Evolutionary conservation across 2,888 invertebrate species (phyloP).

Genomic region (Plutella xylostella): DNA sequence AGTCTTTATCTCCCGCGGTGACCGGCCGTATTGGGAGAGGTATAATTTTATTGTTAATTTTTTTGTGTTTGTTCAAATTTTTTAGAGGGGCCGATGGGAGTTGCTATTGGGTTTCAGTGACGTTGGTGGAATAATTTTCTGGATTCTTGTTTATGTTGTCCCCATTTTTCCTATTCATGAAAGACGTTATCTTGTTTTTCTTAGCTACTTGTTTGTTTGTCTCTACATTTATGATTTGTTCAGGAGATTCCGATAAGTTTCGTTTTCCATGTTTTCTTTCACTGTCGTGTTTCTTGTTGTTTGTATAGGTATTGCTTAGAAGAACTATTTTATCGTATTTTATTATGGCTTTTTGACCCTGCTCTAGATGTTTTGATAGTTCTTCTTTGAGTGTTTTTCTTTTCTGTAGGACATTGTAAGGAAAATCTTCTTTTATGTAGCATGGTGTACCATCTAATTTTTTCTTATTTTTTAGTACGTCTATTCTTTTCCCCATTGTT

Average conservation of each 20-base stretch:
- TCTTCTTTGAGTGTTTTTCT: background rate
- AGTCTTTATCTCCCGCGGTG: background rate
- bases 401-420: background rate
- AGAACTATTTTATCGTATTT: background rate
- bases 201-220: background rate
- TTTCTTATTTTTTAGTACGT: conserved; percentile 1
- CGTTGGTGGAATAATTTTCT: background rate
- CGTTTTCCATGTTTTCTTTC: background rate
- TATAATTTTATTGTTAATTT: background rate
- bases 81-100: background rate
- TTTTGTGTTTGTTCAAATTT: background rate
- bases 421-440: background rate
- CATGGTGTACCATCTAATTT: background rate
- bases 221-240: too few species aligned
- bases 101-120: background rate
- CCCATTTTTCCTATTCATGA: background rate
- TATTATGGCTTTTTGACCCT: background rate
- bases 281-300: background rate
- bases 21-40: background rate
- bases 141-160: background rate
- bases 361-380: background rate
- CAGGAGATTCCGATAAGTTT: too few species aligned
- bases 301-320: background rate
- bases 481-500: background rate
- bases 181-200: background rate